phyloP scores from a whole-genome alignment of 2,113 vertebrate genomes.

The Rhadina sibilatrix region DNA sequence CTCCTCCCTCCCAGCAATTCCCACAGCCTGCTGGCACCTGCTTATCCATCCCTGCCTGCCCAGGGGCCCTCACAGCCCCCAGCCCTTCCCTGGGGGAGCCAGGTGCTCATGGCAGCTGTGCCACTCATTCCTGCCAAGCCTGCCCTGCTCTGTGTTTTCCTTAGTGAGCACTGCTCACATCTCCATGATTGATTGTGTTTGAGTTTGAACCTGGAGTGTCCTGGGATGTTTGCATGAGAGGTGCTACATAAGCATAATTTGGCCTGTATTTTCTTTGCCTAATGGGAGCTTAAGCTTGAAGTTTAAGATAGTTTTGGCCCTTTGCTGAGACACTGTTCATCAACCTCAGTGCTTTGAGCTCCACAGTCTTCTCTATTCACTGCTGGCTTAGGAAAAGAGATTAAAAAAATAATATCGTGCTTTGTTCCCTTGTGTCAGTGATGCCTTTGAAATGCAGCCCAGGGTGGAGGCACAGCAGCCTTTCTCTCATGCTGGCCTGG shows the following conservation, averaged over 20 bases:
- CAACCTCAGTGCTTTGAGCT: neutral
- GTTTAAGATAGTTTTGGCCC: constrained; percentile 25
- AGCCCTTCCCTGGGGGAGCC: neutral
- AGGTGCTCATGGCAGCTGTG: neutral
- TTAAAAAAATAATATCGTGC: neutral
- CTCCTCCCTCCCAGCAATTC: neutral
- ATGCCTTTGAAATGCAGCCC: constrained; percentile 19
- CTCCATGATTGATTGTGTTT: constrained; percentile 54
- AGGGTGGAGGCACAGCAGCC: neutral
- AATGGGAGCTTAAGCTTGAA: constrained; percentile 16
- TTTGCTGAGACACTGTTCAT: constrained; percentile 3
- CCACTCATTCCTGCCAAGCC: neutral
- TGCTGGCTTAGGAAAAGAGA: neutral
- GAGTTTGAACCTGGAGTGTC: constrained; percentile 24
- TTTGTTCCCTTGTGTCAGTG: neutral
- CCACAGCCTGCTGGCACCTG: neutral
- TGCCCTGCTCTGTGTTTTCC: constrained; percentile 24
- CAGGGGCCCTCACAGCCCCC: accelerated
- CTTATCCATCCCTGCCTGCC: neutral
- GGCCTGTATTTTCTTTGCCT: constrained; percentile 51
- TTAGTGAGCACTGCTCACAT: constrained; percentile 40
- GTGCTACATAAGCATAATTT: constrained; percentile 59
- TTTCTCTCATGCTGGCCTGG: neutral
- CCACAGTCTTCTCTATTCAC: neutral
- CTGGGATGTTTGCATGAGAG: constrained; percentile 27